Evolutionary conservation across 2,888 invertebrate species (phyloP).

Genomic region (Steinernema carpocapsae): DNA sequence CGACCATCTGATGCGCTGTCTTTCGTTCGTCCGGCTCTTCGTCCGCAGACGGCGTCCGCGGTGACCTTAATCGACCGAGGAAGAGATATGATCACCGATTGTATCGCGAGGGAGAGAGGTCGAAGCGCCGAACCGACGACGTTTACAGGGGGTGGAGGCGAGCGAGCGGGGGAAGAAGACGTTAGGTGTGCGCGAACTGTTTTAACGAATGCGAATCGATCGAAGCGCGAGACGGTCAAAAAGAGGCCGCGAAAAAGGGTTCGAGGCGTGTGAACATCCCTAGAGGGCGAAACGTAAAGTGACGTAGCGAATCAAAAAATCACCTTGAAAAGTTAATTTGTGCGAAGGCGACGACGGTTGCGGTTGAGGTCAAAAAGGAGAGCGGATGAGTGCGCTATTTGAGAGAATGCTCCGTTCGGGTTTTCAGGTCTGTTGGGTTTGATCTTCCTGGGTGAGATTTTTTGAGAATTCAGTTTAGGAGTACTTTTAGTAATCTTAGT

Average conservation of each 20-base stretch:
- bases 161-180: not conserved
- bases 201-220: slow-evolving; percentile 28
- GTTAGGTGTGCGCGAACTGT: slow-evolving; percentile 17
- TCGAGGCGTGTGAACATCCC: slow-evolving; percentile 7
- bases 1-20: not conserved
- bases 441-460: no score
- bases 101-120: slow-evolving; percentile 26
- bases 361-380: no score
- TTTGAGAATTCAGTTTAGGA: no score
- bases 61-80: slow-evolving; percentile 28
- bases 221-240: slow-evolving; percentile 7
- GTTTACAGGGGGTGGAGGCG: not conserved
- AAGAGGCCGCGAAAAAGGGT: slow-evolving; percentile 22
- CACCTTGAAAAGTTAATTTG: slow-evolving; percentile 14
- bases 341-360: no score
- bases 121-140: slow-evolving; percentile 25
- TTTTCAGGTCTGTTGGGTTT: no score
- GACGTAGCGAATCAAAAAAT: not conserved
- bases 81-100: slow-evolving; percentile 30
- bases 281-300: not conserved
- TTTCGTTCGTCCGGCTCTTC: no score
- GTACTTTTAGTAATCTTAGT: no score
- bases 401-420: no score
- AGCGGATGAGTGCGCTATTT: no score
- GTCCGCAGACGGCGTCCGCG: slow-evolving; percentile 13